Evolutionary conservation across 2,888 invertebrate genomes (phyloP), one percentile per base, ranked within the genome.

Genomic region (Campopleginae sp.): DNA sequence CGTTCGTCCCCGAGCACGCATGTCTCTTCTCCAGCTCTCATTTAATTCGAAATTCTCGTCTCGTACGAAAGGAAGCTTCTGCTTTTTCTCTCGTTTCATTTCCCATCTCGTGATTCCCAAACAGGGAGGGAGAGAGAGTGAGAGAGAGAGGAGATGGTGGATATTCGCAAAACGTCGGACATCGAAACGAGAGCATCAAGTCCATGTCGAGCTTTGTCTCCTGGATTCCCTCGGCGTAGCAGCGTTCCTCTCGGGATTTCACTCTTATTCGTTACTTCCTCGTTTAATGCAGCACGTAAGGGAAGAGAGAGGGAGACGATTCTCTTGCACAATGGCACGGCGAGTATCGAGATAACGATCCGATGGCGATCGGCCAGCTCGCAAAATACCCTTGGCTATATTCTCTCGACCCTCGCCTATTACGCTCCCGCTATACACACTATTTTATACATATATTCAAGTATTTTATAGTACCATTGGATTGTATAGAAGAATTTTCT

Each of bases 281-380:
- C 76, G 80, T 78, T 80, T 78, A 81, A 63, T 78, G 51, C 78
- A 77, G 66, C 48, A 75, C 66, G 44, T 17, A 44, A 61, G 48
- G 72, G 63, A 66, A 31, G 65, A 23, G 54, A 63, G 70, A 79
- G 5, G 58, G 58, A 58, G 63, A 65, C 58, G 74, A 72, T 72
- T 76, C 75, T 86, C 82, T 68, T 82, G 68, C 74, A 80, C 87
- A 84, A 86, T 87, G 85, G 86, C 68, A 71, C 85, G 76, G 81
- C 77, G 76, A 86, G 86, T 86, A 86, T 84, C 81, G 82, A 84
- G 85, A 87, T 86, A 85, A 86, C 87, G 80, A 87, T 87, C 87
- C 82, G 82, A 87, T 85, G 82, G 86, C 84, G 86, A 84, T 87
- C 85, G 79, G 86, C 86, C 86, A 86, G 86, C 82, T 82, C 77